Conservation (phyloP, 2,888 invertebrate species). For the Tetranychus piercei region DNA sequence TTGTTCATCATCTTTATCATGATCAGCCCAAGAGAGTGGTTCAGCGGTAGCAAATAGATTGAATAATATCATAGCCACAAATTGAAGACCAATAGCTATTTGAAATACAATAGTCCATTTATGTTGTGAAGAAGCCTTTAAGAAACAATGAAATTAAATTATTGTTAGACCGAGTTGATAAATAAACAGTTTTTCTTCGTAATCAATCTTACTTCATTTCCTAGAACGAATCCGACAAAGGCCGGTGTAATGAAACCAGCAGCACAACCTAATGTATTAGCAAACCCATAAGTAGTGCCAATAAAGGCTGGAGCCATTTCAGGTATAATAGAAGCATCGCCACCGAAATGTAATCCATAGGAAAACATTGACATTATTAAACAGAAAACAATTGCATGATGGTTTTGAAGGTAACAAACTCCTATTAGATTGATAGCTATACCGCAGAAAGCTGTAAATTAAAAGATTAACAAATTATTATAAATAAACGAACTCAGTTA, state of each 20-base stretch:
- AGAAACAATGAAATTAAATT: not conserved
- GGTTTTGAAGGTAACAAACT: not conserved
- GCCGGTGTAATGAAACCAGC: not conserved
- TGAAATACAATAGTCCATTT: not conserved
- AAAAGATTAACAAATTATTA: not conserved
- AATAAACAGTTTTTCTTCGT: too few relatives aligned
- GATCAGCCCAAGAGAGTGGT: not conserved
- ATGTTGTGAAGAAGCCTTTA: not conserved
- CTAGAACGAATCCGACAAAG: not conserved
- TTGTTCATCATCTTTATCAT: not conserved
- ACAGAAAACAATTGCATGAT: not conserved
- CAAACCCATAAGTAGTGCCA: not conserved
- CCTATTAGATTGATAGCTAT: not conserved
- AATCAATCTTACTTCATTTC: not conserved
- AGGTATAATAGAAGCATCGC: not conserved
- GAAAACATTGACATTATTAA: not conserved
- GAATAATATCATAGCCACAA: not conserved
- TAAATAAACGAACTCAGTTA: too few relatives aligned
- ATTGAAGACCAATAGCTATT: not conserved
- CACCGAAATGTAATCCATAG: not conserved
- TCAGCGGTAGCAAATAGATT: not conserved
- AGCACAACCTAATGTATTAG: not conserved
- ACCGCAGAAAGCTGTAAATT: not conserved
- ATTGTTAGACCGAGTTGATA: too few relatives aligned
- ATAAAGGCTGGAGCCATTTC: not conserved